These are phyloP conservation scores for Sebastes vulpes DNA, from an alignment of 2,797 vertebrate species.

Conservation along the genomic window DNA sequence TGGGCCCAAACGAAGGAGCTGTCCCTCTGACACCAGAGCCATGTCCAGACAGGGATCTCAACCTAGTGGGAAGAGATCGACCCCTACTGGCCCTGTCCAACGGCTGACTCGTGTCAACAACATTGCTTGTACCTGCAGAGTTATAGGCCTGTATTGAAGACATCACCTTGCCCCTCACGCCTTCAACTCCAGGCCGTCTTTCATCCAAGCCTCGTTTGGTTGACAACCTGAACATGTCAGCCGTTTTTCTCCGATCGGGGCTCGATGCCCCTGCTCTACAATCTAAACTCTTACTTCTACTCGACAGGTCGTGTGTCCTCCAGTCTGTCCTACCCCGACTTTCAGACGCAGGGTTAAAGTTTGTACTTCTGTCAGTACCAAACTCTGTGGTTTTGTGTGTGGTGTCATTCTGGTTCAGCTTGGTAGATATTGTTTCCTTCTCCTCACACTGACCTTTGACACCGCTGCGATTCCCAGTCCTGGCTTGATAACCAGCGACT, in stretches of 20 bases:
- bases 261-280: conserved; percentile 40
- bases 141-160: conserved; percentile 34
- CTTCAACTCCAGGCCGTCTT: conserved; percentile 2
- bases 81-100: conserved; percentile 44
- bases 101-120: neutral
- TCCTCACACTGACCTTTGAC: conserved; percentile 31
- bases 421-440: neutral
- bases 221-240: neutral
- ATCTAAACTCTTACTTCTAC: conserved; percentile 80
- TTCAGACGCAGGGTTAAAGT: conserved; percentile 11
- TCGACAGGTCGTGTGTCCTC: conserved; percentile 39
- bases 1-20: conserved; percentile 35
- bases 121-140: neutral
- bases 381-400: conserved; percentile 26
- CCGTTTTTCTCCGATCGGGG: conserved; percentile 5
- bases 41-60: conserved; percentile 47
- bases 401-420: conserved; percentile 32
- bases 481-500: conserved; percentile 22
- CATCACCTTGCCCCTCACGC: neutral
- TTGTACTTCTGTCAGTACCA: conserved; percentile 18
- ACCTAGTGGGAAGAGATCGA: conserved; percentile 73
- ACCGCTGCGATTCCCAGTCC: neutral
- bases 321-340: conserved; percentile 51
- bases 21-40: conserved; percentile 15
- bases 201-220: conserved; percentile 42